Evolutionary conservation across 2,113 vertebrate species (phyloP).

Genomic region (Tichodroma muraria): DNA sequence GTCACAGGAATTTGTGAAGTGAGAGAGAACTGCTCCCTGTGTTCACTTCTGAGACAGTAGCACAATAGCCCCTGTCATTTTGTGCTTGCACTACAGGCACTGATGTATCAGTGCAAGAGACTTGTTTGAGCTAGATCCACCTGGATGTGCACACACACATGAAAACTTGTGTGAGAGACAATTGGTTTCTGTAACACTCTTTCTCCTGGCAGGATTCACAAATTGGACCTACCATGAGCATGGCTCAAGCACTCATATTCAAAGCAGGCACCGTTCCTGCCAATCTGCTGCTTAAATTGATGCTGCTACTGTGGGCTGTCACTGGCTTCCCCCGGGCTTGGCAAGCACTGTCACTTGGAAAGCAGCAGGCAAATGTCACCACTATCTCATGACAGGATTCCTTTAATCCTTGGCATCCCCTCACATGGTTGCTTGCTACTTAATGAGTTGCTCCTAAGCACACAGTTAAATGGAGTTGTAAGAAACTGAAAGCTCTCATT

Average conservation of each 20-base stretch:
- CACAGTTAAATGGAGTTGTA: constrained; percentile 38
- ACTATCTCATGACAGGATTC: constrained; percentile 31
- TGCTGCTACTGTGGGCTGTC: background rate
- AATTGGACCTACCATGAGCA: background rate
- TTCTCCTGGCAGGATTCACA: background rate
- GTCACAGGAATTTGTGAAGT: background rate
- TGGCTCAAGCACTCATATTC: background rate
- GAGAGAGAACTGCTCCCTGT: background rate
- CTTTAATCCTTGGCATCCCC: constrained; percentile 47
- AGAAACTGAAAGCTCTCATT: constrained; percentile 29
- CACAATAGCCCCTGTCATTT: background rate
- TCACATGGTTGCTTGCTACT: constrained; percentile 32
- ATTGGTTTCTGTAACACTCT: background rate
- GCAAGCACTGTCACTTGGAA: constrained; percentile 13
- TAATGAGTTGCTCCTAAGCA: constrained; percentile 51
- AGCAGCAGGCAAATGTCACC: constrained; percentile 37
- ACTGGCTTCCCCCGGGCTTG: background rate
- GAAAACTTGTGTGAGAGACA: background rate
- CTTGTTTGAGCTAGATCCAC: background rate
- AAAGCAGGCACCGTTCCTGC: background rate
- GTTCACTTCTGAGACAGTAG: background rate
- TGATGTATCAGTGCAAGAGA: background rate
- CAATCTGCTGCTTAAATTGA: background rate
- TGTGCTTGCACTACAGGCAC: background rate
- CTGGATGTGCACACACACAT: background rate